These are phyloP conservation scores for Argopecten irradians DNA, from an alignment of 1,140 invertebrate genomes.

Conservation along the genomic window DNA sequence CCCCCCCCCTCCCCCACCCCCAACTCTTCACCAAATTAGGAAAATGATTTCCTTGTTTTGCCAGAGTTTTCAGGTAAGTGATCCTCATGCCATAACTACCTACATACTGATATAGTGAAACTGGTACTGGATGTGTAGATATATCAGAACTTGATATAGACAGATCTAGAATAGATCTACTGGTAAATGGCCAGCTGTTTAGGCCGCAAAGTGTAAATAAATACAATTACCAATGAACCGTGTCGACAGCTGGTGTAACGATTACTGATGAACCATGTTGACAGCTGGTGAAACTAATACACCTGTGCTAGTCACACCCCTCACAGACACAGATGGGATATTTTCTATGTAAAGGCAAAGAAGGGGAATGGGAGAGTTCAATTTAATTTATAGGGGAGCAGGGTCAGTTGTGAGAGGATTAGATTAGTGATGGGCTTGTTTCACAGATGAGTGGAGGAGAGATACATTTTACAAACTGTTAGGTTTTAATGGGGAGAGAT, in stretches of 20 bases:
- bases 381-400: background rate
- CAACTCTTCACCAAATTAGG: no score
- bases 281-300: background rate
- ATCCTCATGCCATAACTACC: no score
- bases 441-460: background rate
- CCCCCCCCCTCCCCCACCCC: no score
- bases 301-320: background rate
- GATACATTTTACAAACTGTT: no score
- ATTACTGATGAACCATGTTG: background rate
- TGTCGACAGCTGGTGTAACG: background rate
- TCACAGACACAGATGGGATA: background rate
- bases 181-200: background rate
- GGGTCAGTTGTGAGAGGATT: background rate
- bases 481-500: no score
- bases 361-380: background rate
- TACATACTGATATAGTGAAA: no score
- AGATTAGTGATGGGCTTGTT: background rate
- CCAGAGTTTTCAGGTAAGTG: no score
- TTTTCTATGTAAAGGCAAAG: background rate
- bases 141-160: no score
- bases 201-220: background rate
- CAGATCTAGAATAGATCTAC: no score
- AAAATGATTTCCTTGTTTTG: no score
- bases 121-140: no score
- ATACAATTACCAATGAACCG: background rate